phyloP scores from a whole-genome alignment of 2,797 vertebrate species.

The Pagetopsis macropterus region DNA sequence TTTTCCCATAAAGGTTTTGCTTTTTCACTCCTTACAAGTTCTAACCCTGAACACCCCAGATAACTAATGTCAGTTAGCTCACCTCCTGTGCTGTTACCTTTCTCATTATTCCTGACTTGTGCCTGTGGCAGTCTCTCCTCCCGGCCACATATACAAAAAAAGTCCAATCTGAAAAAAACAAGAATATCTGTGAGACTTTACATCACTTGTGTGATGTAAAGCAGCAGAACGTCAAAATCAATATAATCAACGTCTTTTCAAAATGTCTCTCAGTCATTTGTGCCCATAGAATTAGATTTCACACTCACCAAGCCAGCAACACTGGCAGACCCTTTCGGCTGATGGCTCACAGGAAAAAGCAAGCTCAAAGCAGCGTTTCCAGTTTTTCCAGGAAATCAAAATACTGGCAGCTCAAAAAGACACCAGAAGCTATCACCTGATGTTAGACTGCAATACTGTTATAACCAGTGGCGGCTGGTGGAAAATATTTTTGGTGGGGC shows the following conservation, averaged over 20 bases:
- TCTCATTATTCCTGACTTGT: conserved; percentile 54
- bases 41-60: conserved; percentile 23
- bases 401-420: conserved; percentile 4
- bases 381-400: neutral
- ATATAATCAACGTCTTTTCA: conserved; percentile 48
- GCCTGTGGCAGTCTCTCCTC: conserved; percentile 34
- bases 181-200: conserved; percentile 5
- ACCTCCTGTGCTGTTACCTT: conserved; percentile 22
- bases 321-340: conserved; percentile 24
- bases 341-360: conserved; percentile 14
- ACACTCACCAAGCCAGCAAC: conserved; percentile 23
- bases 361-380: conserved; percentile 4
- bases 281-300: conserved; percentile 29
- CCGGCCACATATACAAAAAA: conserved; percentile 20
- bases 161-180: conserved; percentile 30
- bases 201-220: neutral
- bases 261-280: conserved; percentile 30
- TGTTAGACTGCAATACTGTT: neutral
- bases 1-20: conserved; percentile 17
- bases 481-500: no score
- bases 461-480: neutral
- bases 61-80: conserved; percentile 40
- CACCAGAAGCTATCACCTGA: neutral
- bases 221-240: conserved; percentile 31
- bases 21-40: conserved; percentile 13